A percentile compares a stretch with the other conserved stretches of the same genome.
phyloP scores from a whole-genome alignment of 2,888 invertebrate genomes.

The Sesamia inferens region DNA sequence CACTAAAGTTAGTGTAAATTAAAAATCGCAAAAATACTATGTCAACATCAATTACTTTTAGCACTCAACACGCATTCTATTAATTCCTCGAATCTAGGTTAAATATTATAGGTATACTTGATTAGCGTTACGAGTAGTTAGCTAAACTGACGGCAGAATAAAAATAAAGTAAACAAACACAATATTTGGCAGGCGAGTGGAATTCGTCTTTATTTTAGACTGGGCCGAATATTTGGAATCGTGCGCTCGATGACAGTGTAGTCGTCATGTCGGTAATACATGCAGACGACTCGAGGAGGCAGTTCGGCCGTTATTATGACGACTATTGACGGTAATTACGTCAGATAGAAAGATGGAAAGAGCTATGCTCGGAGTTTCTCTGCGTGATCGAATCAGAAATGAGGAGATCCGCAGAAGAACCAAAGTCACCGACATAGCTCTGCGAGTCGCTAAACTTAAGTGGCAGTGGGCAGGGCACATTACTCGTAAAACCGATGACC shows the following conservation, averaged over 20 bases:
- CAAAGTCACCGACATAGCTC: no score
- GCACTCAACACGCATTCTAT: slow-evolving; percentile 43
- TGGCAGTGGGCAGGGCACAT: no score
- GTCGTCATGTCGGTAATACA: slow-evolving; percentile 51
- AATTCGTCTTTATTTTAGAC: slow-evolving; percentile 76
- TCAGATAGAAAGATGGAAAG: no score
- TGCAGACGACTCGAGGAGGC: slow-evolving; percentile 25
- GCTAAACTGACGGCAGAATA: slow-evolving; percentile 40
- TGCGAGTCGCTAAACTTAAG: no score
- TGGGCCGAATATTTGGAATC: slow-evolving; percentile 66
- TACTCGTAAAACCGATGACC: no score
- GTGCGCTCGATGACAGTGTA: slow-evolving; percentile 56
- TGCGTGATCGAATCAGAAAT: no score
- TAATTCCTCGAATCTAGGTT: slow-evolving; percentile 52
- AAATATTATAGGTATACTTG: slow-evolving; percentile 36
- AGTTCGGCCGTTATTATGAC: slow-evolving; percentile 27
- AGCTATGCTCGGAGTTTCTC: no score
- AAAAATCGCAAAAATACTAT: slow-evolving; percentile 44
- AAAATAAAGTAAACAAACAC: slow-evolving; percentile 69
- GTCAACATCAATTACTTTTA: slow-evolving; percentile 36
- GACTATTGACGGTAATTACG: slow-evolving; percentile 33
- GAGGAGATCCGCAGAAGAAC: no score
- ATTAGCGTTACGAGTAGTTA: slow-evolving; percentile 45
- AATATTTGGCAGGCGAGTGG: slow-evolving; percentile 70
- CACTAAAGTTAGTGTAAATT: slow-evolving; percentile 33